phyloP scores from a whole-genome alignment of 2,113 vertebrate species.

The Toxostoma redivivum region DNA sequence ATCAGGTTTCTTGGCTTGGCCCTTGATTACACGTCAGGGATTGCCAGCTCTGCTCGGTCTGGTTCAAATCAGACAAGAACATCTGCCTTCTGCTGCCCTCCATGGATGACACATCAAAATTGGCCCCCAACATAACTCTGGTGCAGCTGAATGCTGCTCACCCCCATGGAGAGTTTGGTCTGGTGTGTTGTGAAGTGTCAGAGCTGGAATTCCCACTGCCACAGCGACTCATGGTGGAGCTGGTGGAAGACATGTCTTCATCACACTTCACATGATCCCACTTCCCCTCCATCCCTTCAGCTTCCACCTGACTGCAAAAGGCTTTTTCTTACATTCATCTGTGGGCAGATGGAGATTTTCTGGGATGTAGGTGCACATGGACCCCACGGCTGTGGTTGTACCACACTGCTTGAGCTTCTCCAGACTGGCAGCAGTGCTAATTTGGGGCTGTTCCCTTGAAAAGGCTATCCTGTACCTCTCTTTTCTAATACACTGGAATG shows the following conservation, averaged over 20 bases:
- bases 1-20: neutral
- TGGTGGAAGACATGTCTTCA: neutral
- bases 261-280: neutral
- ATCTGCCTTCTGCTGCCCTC: neutral
- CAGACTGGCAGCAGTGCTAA: neutral
- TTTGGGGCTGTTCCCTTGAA: neutral
- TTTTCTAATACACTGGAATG: neutral
- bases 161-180: neutral
- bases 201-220: neutral
- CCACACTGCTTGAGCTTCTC: neutral
- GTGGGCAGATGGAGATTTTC: neutral
- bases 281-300: neutral
- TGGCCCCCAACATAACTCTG: neutral
- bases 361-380: too few relatives aligned
- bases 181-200: neutral
- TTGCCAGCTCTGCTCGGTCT: accelerated
- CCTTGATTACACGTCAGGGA: neutral
- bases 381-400: neutral
- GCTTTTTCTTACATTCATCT: neutral
- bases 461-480: neutral
- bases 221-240: accelerated
- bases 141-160: neutral
- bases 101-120: accelerated
- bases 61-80: neutral
- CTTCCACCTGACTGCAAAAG: neutral